These are phyloP conservation scores for Drosophila bocqueti DNA, from an alignment of 1,140 invertebrate species.

Conservation along the genomic window DNA sequence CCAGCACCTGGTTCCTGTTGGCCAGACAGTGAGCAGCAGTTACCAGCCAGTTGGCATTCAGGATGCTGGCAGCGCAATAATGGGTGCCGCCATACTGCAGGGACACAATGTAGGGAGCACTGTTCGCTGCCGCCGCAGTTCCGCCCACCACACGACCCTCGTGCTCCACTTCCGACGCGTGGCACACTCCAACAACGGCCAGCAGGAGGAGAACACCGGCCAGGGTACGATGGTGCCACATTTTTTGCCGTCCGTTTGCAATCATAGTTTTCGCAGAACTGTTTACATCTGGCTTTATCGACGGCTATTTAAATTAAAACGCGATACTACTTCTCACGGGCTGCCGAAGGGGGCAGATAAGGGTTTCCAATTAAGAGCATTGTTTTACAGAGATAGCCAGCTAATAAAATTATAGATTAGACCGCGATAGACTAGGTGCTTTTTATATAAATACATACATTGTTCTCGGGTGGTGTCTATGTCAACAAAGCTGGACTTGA, in stretches of 20 bases:
- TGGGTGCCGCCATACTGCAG: constrained; percentile 81
- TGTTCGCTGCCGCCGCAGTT: constrained; percentile 54
- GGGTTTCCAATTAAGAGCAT: constrained; percentile 46
- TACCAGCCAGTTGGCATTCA: constrained; percentile 86
- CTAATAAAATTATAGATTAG: constrained; percentile 56
- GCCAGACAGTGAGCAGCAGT: constrained; percentile 84
- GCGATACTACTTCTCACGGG: constrained; percentile 33
- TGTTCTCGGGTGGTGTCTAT: background rate
- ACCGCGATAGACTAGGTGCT: background rate
- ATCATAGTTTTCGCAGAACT: constrained; percentile 59
- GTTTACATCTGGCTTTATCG: constrained; percentile 56
- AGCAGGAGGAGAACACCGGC: constrained; percentile 12
- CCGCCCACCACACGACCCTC: constrained; percentile 81
- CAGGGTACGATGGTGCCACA: constrained; percentile 1
- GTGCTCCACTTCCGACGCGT: constrained; percentile 27
- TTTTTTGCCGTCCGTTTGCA: constrained; percentile 37
- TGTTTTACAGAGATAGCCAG: constrained; percentile 58
- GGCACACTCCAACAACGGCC: constrained; percentile 12
- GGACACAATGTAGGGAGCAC: constrained; percentile 84
- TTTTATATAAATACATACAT: background rate
- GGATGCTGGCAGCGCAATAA: constrained; percentile 87
- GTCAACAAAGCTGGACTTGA: constrained; percentile 10
- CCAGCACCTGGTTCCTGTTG: constrained; percentile 64
- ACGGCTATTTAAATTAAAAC: constrained; percentile 68
- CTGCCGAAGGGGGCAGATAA: constrained; percentile 41